Evolutionary conservation across 2,888 invertebrate genomes (phyloP), one percentile per base, ranked within the genome.

Genomic region (Pseudoips prasinana): DNA sequence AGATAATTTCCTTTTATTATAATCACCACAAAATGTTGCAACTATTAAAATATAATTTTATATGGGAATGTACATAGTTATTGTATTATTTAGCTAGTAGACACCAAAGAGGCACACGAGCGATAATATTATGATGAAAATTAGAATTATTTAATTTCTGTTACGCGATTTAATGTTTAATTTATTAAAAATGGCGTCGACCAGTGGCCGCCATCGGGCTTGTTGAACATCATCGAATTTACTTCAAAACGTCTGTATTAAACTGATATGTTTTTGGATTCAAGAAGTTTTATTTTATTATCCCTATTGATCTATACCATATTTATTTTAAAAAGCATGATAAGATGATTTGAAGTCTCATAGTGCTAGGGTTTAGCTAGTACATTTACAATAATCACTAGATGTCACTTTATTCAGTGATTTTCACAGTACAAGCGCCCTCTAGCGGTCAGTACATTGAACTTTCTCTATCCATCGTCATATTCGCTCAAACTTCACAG

Each of bases 91-190:
- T 86, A 88, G 88, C 87, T 88, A 87, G 87, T 87, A 86, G 81
- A 87, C 70, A 87, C 88, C 88, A 88, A 88, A 88, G 88, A 88
- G 81, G 87, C 77, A 70, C 74, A 71, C 69, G 64, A 73, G 62
- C 53, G 65, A 60, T 55, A 59, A 58, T 69, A 66, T 71, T 45
- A 56, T 50, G 39, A 49, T 63, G 68, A 54, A 63, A 71, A 69
- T 71, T 78, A 75, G 67, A 78, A 63, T 61, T 84, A 83, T 85
- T 79, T 85, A 82, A 57, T 38, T 54, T 78, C 76, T 87, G 87
- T 87, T 88, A 79, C 73, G 59, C 67, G 75, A 72, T 81, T 72
- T 77, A 74, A 82, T 83, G 82, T 85, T 82, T 82, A 80, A 84
- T 79, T 84, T 86, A 87, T 88, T 85, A 73, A 67, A 65, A 59